These are phyloP conservation scores for Lasioglossum baleicum DNA, from an alignment of 1,140 invertebrate genomes.

Conservation along the genomic window DNA sequence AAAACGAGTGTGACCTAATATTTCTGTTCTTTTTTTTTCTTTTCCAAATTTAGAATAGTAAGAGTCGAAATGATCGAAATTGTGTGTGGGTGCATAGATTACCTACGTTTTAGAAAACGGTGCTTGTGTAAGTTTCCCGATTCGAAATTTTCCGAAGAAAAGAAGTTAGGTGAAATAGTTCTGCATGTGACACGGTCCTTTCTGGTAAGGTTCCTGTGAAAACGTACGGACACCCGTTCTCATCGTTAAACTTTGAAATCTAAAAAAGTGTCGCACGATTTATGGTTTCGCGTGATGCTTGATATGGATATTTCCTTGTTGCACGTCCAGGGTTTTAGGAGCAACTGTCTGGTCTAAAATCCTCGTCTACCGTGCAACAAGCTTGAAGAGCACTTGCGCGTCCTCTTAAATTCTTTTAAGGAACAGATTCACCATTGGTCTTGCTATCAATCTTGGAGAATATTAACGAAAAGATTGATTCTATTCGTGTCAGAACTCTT, in stretches of 20 bases:
- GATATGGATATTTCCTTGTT: constrained; percentile 57
- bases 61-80: too few species aligned
- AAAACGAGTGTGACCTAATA: background rate
- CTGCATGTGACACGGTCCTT: background rate
- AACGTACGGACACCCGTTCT: background rate
- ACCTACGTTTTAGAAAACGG: background rate
- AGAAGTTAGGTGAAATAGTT: background rate
- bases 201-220: background rate
- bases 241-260: constrained; percentile 2
- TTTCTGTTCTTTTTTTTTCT: too few species aligned
- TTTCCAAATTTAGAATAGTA: too few species aligned
- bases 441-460: constrained; percentile 9
- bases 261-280: constrained; percentile 26
- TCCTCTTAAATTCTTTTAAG: constrained; percentile 32
- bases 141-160: too few species aligned
- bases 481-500: background rate
- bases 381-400: constrained; percentile 24
- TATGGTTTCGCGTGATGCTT: constrained; percentile 27
- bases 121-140: too few species aligned
- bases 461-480: constrained; percentile 1
- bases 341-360: constrained; percentile 28
- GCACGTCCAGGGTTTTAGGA: constrained; percentile 35
- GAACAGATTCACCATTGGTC: constrained; percentile 41
- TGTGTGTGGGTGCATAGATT: too few species aligned
- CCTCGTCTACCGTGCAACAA: constrained; percentile 30